A percentile compares a stretch with the other conserved stretches of the same genome.
phyloP scores from a whole-genome alignment of 2,888 invertebrate genomes.

The Drosophila imparisetae region DNA sequence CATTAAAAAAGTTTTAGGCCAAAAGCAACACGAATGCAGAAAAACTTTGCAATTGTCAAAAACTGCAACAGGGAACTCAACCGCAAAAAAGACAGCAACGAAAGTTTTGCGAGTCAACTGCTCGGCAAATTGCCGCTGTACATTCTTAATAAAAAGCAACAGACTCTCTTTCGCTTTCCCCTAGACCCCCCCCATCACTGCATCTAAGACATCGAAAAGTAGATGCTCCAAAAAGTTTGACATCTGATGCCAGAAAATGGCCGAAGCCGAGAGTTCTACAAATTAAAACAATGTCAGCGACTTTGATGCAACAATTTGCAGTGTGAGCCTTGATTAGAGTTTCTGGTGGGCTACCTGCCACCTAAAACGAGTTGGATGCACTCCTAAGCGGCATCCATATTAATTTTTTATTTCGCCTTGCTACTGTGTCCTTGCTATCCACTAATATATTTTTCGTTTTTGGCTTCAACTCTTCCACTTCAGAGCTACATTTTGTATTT shows the following conservation, averaged over 20 bases:
- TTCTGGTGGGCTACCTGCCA: constrained; percentile 19
- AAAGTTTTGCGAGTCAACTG: constrained; percentile 53
- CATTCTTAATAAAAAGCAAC: constrained; percentile 50
- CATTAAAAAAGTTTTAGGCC: constrained; percentile 73
- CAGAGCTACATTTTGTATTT: constrained; percentile 28
- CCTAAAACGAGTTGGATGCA: constrained; percentile 28
- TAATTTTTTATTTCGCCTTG: constrained; percentile 51
- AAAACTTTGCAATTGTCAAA: constrained; percentile 76
- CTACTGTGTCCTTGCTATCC: constrained; percentile 7
- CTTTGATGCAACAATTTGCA: constrained; percentile 61
- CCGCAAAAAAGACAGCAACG: constrained; percentile 50
- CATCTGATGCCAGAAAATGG: constrained; percentile 55
- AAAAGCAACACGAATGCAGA: constrained; percentile 70
- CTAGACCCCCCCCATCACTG: not conserved
- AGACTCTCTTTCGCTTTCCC: constrained; percentile 8
- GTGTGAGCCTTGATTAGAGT: constrained; percentile 54
- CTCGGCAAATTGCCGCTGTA: constrained; percentile 43
- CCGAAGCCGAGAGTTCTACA: constrained; percentile 35
- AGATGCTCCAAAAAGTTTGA: constrained; percentile 56
- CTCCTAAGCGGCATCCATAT: constrained; percentile 52
- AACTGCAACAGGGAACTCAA: constrained; percentile 73
- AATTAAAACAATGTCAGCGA: constrained; percentile 72
- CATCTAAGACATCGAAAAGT: constrained; percentile 29
- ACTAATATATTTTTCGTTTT: constrained; percentile 11
- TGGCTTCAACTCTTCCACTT: not conserved